phyloP scores from a whole-genome alignment of 2,113 vertebrate species.

The Xenopus laevis region DNA sequence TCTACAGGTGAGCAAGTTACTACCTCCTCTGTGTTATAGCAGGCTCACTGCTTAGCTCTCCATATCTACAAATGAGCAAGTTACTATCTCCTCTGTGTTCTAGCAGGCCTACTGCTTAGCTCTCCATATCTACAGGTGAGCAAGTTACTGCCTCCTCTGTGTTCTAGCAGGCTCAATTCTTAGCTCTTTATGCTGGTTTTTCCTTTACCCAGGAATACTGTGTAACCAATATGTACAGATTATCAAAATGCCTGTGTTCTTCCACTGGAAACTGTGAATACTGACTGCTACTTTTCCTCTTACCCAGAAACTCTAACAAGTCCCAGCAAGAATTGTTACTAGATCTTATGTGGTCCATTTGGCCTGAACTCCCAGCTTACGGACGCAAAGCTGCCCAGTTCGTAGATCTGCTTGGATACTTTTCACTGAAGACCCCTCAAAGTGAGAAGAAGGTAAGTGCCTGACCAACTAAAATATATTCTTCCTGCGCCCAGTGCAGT shows the following conservation, averaged over 20 bases:
- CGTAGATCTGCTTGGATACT: constrained; percentile 94
- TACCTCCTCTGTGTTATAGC: too few species aligned
- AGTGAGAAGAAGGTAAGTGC: constrained; percentile 89
- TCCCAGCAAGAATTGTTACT: constrained; percentile 91
- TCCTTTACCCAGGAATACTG: too few species aligned
- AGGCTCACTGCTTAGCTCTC: too few species aligned
- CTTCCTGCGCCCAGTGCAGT: background rate
- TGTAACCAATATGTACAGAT: too few species aligned
- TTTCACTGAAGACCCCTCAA: constrained; percentile 96
- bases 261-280: too few species aligned
- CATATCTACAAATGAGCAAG: background rate
- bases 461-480: background rate
- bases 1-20: constrained; percentile 75
- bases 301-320: constrained; percentile 90
- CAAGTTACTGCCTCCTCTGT: constrained; percentile 35
- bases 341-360: constrained; percentile 97
- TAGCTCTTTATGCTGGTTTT: too few species aligned
- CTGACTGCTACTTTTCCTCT: background rate
- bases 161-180: too few species aligned
- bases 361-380: constrained; percentile 95
- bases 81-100: constrained; percentile 74
- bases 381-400: constrained; percentile 97
- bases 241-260: too few species aligned
- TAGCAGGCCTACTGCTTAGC: constrained; percentile 95
- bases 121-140: constrained; percentile 93